These are phyloP conservation scores for Acanthurus tractus DNA, from an alignment of 2,797 vertebrate genomes.

Conservation along the genomic window DNA sequence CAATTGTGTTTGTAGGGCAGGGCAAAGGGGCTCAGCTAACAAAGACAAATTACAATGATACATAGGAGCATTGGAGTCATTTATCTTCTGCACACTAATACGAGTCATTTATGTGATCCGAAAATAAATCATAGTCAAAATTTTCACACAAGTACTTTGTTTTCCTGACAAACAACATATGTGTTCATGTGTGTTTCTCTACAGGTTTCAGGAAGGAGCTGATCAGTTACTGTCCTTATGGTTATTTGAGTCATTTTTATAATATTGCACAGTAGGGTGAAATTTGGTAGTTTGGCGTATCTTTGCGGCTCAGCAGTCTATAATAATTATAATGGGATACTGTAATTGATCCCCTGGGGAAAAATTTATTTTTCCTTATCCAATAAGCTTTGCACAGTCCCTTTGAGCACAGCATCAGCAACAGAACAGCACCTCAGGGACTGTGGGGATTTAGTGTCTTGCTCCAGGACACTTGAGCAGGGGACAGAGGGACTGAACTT, in stretches of 20 bases:
- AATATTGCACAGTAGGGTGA: constrained; percentile 21
- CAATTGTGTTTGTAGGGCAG: too few relatives aligned
- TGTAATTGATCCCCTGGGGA: constrained; percentile 66
- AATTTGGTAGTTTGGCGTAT: constrained; percentile 37
- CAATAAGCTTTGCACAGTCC: constrained; percentile 33
- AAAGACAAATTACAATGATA: constrained; percentile 56
- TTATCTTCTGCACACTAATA: constrained; percentile 37
- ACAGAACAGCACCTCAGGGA: constrained; percentile 48
- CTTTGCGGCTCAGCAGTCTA: constrained; percentile 47
- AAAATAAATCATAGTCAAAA: constrained; percentile 37
- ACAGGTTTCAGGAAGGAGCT: not conserved
- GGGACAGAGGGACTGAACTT: constrained; percentile 37
- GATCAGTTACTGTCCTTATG: constrained; percentile 4
- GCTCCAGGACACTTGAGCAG: constrained; percentile 53
- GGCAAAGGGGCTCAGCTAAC: constrained; percentile 8
- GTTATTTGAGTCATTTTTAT: constrained; percentile 5
- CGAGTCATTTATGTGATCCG: constrained; percentile 25
- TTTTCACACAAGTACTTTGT: not conserved
- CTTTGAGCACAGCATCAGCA: constrained; percentile 30
- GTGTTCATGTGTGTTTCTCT: not conserved
- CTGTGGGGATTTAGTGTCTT: constrained; percentile 48
- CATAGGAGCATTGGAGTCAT: constrained; percentile 40
- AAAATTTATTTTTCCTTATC: constrained; percentile 46
- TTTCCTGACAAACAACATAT: not conserved
- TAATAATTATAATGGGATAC: constrained; percentile 63